Evolutionary conservation across 1,140 invertebrate genomes (phyloP).

Genomic region (Tetramorium simillimum): DNA sequence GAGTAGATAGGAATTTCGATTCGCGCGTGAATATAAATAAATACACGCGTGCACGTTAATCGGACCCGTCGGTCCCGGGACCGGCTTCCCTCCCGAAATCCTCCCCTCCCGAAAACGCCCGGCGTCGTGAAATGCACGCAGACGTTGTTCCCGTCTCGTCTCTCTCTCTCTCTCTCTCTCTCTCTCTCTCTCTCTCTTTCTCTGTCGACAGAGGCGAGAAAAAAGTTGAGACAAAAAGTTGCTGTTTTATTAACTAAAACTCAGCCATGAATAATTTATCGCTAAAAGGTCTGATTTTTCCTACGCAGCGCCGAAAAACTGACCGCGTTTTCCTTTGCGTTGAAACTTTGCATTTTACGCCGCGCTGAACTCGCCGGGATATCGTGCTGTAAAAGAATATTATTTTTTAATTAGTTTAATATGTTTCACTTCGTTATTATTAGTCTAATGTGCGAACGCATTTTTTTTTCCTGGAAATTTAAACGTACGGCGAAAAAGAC

Average conservation of each 20-base stretch:
- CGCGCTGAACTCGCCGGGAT: not conserved
- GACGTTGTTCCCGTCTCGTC: not conserved
- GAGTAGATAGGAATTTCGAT: conserved; percentile 46
- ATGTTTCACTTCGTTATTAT: not conserved
- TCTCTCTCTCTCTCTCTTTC: not conserved
- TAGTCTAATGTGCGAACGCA: not conserved
- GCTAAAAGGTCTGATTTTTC: conserved; percentile 1
- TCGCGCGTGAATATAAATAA: conserved; percentile 49
- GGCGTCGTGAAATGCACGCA: not conserved
- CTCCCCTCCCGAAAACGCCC: not conserved
- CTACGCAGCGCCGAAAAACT: not conserved
- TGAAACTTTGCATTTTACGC: not conserved
- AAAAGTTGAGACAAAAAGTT: not conserved
- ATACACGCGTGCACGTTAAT: conserved; percentile 22
- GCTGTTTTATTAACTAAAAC: conserved; percentile 32
- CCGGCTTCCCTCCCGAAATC: not conserved
- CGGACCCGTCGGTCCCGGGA: not conserved
- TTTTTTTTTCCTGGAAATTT: not conserved
- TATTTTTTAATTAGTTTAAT: not conserved
- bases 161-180: not conserved
- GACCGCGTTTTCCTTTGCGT: conserved; percentile 10
- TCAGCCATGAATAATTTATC: conserved; percentile 35
- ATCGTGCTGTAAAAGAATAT: not conserved
- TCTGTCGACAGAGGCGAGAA: not conserved
- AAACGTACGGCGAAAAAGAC: not conserved